These are phyloP conservation scores for Pyxicephalus adspersus DNA, from an alignment of 2,113 vertebrate species.

Conservation along the genomic window DNA sequence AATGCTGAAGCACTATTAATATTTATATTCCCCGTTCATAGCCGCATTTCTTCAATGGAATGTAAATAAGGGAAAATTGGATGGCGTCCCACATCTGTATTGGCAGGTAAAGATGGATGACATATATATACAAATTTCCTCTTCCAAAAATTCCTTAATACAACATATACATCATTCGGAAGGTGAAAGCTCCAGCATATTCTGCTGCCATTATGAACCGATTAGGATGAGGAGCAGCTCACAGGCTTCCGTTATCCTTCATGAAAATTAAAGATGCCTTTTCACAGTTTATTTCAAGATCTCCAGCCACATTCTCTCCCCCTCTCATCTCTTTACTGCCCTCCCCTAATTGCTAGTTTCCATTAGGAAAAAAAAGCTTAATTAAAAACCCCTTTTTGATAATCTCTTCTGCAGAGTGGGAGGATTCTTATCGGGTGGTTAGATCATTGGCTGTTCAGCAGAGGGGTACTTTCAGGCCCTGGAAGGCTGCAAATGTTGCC, in stretches of 20 bases:
- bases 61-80: neutral
- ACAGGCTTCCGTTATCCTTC: neutral
- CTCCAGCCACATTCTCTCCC: neutral
- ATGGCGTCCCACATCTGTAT: neutral
- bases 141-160: slow-evolving; percentile 39
- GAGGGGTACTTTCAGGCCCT: too few relatives aligned
- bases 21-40: slow-evolving; percentile 3
- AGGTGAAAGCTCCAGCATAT: slow-evolving; percentile 13
- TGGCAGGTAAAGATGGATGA: slow-evolving; percentile 49
- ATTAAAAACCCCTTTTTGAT: too few relatives aligned
- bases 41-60: slow-evolving; percentile 21
- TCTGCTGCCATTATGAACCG: slow-evolving; percentile 24
- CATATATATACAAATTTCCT: slow-evolving; percentile 33
- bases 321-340: neutral
- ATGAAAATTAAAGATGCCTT: neutral
- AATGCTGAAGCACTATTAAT: neutral
- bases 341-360: neutral
- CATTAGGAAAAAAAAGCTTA: neutral
- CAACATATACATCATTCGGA: slow-evolving; percentile 26
- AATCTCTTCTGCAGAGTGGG: too few relatives aligned
- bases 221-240: neutral
- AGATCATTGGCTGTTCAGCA: too few relatives aligned
- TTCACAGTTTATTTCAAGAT: neutral
- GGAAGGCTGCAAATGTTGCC: too few relatives aligned
- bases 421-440: too few relatives aligned